phyloP scores from a whole-genome alignment of 92 coral and sea anemone genomes.

The Chrysogorgia sp. region DNA sequence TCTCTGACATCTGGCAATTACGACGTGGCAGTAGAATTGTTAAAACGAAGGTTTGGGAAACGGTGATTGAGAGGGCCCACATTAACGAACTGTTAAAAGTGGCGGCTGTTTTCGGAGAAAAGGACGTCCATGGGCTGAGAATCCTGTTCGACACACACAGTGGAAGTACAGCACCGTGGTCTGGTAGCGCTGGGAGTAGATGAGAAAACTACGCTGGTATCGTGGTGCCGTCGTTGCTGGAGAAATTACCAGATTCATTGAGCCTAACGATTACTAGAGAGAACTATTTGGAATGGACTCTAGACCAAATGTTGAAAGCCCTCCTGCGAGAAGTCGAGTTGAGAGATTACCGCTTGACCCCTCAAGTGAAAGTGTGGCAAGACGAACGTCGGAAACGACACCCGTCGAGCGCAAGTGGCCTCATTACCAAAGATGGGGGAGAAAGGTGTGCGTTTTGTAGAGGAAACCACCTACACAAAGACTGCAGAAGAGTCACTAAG shows the following conservation, averaged over 20 bases:
- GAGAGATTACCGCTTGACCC: slow-evolving; percentile 46
- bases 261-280: slow-evolving; percentile 57
- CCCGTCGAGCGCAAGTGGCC: slow-evolving; percentile 8
- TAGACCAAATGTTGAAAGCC: slow-evolving; percentile 31
- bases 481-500: slow-evolving; percentile 47
- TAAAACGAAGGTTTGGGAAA: slow-evolving; percentile 42
- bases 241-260: slow-evolving; percentile 58
- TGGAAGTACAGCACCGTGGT: slow-evolving; percentile 53
- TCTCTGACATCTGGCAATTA: slow-evolving; percentile 55
- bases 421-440: slow-evolving; percentile 5
- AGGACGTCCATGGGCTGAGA: slow-evolving; percentile 34
- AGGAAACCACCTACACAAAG: slow-evolving; percentile 48
- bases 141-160: slow-evolving; percentile 25
- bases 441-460: slow-evolving; percentile 51
- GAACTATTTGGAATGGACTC: slow-evolving; percentile 45
- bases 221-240: slow-evolving; percentile 56
- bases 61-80: slow-evolving; percentile 22
- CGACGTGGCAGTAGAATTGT: slow-evolving; percentile 28
- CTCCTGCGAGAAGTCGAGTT: slow-evolving; percentile 51
- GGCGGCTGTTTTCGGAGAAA: slow-evolving; percentile 28
- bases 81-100: slow-evolving; percentile 38
- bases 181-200: slow-evolving; percentile 56
- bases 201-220: slow-evolving; percentile 44
- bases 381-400: background rate
- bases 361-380: slow-evolving; percentile 26